Percentiles rank a stretch among this genome's conserved stretches.
These are phyloP conservation scores for Heliconius melpomene DNA, from an alignment of 1,140 invertebrate species.

Conservation along the genomic window DNA sequence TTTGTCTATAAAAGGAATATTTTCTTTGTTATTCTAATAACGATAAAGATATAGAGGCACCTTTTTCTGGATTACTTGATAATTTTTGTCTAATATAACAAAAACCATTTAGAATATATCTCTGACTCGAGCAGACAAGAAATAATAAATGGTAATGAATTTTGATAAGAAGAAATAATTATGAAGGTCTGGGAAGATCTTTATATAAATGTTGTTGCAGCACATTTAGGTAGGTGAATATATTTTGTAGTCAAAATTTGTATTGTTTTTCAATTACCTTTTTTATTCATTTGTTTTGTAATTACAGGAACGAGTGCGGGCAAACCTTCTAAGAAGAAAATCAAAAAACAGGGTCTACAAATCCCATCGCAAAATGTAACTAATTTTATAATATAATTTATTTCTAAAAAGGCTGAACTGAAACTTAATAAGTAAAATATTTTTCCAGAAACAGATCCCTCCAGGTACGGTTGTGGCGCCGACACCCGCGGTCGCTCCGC, in stretches of 20 bases:
- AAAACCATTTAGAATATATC: background rate
- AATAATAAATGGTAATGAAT: background rate
- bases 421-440: background rate
- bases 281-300: constrained; percentile 9
- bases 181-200: constrained; percentile 1
- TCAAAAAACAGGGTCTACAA: constrained; percentile 68
- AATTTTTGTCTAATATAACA: background rate
- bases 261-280: background rate
- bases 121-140: constrained; percentile 4
- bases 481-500: background rate
- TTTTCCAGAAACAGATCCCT: constrained; percentile 48
- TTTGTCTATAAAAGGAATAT: background rate
- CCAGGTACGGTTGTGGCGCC: constrained; percentile 26
- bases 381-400: constrained; percentile 33
- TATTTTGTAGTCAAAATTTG: constrained; percentile 11
- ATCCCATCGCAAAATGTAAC: constrained; percentile 61
- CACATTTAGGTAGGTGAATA: constrained; percentile 34
- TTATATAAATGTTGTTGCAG: background rate
- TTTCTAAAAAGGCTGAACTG: background rate
- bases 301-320: constrained; percentile 64
- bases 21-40: background rate
- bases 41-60: background rate
- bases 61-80: background rate
- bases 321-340: constrained; percentile 76
- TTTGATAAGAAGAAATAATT: background rate